Evolutionary conservation across 2,113 vertebrate species (phyloP).

Genomic region (Charina bottae): DNA sequence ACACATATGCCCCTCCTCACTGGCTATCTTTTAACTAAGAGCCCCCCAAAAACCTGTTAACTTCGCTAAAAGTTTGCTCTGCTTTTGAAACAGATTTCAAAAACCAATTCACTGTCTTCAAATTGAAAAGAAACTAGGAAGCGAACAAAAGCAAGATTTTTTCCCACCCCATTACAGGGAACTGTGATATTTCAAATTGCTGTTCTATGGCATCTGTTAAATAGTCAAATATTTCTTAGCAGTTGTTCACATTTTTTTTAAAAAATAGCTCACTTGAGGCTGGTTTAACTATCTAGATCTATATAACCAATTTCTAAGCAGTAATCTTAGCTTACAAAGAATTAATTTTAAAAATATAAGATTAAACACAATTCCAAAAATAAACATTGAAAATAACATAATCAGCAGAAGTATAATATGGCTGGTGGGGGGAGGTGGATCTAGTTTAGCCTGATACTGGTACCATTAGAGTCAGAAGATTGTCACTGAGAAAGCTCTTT

Average conservation of each 20-base stretch:
- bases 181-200: background rate
- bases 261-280: background rate
- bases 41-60: background rate
- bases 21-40: background rate
- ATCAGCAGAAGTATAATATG: background rate
- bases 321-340: background rate
- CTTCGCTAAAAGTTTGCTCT: background rate
- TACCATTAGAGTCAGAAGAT: background rate
- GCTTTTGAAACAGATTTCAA: background rate
- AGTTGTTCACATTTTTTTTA: background rate
- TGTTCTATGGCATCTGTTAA: background rate
- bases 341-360: background rate
- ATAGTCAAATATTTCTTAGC: background rate
- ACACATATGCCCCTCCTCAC: background rate
- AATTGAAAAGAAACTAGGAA: background rate
- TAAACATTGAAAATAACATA: background rate
- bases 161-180: background rate
- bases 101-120: background rate
- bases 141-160: background rate
- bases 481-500: background rate
- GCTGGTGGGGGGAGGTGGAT: background rate
- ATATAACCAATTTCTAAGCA: background rate
- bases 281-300: background rate
- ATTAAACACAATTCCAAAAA: background rate
- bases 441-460: background rate